Evolutionary conservation across 1,140 invertebrate species (phyloP).

Genomic region (Lordiphosa stackelbergi): DNA sequence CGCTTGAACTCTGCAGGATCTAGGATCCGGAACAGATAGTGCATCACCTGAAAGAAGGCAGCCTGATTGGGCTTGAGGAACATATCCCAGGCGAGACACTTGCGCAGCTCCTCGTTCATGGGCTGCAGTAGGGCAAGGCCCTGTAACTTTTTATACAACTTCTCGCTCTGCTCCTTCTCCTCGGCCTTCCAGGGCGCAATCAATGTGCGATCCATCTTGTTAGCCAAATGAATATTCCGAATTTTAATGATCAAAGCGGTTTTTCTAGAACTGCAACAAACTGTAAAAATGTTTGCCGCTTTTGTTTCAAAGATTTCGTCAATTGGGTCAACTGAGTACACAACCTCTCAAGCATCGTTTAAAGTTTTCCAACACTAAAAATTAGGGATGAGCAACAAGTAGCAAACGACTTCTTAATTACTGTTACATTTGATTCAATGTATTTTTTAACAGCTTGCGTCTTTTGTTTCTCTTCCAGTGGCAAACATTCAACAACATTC

Average conservation of each 20-base stretch:
- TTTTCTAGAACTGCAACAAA: neutral
- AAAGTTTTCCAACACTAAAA: neutral
- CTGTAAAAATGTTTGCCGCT: conserved; percentile 1
- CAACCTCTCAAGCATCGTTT: no score
- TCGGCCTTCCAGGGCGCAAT: conserved; percentile 69
- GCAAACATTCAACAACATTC: no score
- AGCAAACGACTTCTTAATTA: no score
- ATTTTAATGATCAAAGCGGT: neutral
- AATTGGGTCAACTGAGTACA: no score
- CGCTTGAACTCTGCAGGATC: conserved; percentile 77
- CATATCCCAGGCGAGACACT: conserved; percentile 76
- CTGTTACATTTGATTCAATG: no score
- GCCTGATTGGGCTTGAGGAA: conserved; percentile 78
- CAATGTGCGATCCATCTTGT: conserved; percentile 59
- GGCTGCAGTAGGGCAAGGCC: conserved; percentile 56
- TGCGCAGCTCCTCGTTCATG: conserved; percentile 52
- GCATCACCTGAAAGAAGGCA: conserved; percentile 78
- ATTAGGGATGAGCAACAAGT: neutral
- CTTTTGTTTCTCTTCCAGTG: no score
- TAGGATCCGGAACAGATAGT: conserved; percentile 77
- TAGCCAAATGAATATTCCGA: neutral
- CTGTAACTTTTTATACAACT: conserved; percentile 49
- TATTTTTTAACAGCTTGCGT: no score
- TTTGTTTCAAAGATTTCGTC: neutral
- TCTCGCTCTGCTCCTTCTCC: conserved; percentile 67